phyloP scores from a whole-genome alignment of 1,140 invertebrate genomes.

The Pogonomyrmex californicus region DNA sequence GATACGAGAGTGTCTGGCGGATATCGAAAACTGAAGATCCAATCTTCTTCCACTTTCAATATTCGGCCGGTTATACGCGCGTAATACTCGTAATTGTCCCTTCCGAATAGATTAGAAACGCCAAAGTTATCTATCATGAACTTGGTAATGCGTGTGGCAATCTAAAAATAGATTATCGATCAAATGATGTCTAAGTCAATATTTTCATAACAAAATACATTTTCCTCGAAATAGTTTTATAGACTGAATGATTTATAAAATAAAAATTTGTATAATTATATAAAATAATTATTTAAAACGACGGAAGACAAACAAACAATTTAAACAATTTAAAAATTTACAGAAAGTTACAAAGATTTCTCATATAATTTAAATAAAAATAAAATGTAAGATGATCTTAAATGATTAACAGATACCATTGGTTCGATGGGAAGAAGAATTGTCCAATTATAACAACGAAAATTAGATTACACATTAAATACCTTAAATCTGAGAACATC shows the following conservation, averaged over 20 bases:
- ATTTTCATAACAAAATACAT: neutral
- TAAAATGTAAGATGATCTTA: neutral
- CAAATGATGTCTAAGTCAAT: slow-evolving; percentile 61
- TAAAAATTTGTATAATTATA: neutral
- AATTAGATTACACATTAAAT: neutral
- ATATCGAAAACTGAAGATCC: slow-evolving; percentile 97
- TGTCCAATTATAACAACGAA: neutral
- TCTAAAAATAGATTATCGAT: slow-evolving; percentile 86
- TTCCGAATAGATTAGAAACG: slow-evolving; percentile 96
- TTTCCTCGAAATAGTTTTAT: neutral
- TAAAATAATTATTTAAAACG: neutral
- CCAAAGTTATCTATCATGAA: slow-evolving; percentile 99
- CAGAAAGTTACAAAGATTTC: neutral
- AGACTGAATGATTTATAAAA: neutral
- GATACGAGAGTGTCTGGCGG: slow-evolving; percentile 93
- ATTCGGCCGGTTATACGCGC: slow-evolving; percentile 97
- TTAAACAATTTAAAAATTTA: neutral
- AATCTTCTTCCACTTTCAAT: slow-evolving; percentile 96
- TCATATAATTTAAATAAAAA: neutral
- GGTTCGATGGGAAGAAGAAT: neutral
- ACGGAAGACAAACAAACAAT: neutral
- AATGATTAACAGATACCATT: neutral
- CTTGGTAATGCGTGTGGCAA: slow-evolving; percentile 97
- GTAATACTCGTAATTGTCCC: slow-evolving; percentile 99
- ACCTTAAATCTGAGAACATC: slow-evolving; percentile 98